Evolutionary conservation across 2,113 vertebrate genomes (phyloP), one percentile per base, ranked within the genome.

Genomic region (Phylloscopus trochiloides): DNA sequence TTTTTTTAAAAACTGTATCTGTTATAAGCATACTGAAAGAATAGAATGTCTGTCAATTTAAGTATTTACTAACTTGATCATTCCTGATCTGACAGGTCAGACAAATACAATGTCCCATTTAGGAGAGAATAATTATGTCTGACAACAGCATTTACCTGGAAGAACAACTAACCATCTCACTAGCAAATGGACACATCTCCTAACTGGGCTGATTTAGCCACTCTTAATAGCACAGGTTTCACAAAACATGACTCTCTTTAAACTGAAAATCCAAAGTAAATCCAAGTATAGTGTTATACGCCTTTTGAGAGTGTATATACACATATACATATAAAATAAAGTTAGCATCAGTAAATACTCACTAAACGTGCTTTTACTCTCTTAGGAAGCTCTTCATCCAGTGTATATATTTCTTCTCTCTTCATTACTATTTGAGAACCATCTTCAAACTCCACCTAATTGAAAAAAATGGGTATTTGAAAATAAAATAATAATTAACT

Each of bases 401-500:
- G 96, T 18, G 98, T 99, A 94, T 99, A 99, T 90, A 99, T 98
- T 43, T 99, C 99, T 86, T 99, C 99, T 97, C 99, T 98, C 96
- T 99, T 99, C 70, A 99, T 99, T 90, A 99, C 97, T 93, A 98
- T 98, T 97, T 99, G 98, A 86, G 99, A 99, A 43, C 99, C 99
- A 79, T 99, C 99, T 98, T 99, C 99, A 98, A 99, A 99, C 92
- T 99, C 99, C 97, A 99, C 98, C 99, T 99, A 92, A 78, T 85
- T 54, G 34, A 50, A 86, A 96, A 95, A 96, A 93, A 78, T 5
- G 7, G 0, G 2, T 19, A 79, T 82, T 82, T 62, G 62, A 86
- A 93, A 73, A 70, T 7, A 65, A 88, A 96, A 67, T 13, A 4
- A 51, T 58, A n/a, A 58, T 15, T 61, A 66, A 84, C 13, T 65